phyloP scores from a whole-genome alignment of 2,888 invertebrate genomes.

The Scaptomyza polygonia region DNA sequence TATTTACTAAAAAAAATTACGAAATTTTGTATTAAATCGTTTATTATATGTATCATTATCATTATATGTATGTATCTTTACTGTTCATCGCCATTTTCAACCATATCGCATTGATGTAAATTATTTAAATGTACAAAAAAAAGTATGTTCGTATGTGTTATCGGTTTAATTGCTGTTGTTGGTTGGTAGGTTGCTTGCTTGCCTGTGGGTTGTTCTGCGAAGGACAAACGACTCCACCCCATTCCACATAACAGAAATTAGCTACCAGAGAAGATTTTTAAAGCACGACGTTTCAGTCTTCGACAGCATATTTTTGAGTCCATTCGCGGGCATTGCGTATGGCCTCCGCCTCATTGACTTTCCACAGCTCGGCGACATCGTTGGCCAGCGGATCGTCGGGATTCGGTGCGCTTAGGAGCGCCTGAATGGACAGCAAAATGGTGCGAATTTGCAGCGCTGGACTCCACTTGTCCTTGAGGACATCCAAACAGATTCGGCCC shows the following conservation, averaged over 20 bases:
- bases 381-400: conserved; percentile 98
- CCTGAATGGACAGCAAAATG: conserved; percentile 98
- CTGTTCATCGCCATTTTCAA: conserved; percentile 28
- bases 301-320: conserved; percentile 92
- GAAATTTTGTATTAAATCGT: conserved; percentile 21
- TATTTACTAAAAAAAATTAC: conserved; percentile 17
- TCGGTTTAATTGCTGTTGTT: conserved; percentile 16
- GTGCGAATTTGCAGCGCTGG: conserved; percentile 99
- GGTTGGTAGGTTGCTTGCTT: conserved; percentile 26
- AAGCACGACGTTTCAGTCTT: conserved; percentile 43
- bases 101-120: conserved; percentile 32
- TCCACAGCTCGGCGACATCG: conserved; percentile 99
- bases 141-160: conserved; percentile 33
- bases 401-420: conserved; percentile 97
- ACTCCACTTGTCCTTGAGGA: conserved; percentile 98
- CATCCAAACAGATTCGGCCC: conserved; percentile 98
- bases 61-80: conserved; percentile 30
- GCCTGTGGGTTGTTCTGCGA: conserved; percentile 16
- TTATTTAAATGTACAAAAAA: conserved; percentile 59
- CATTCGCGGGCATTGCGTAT: conserved; percentile 96
- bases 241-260: conserved; percentile 4
- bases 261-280: conserved; percentile 20
- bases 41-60: conserved; percentile 49
- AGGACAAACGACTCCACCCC: conserved; percentile 9
- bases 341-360: conserved; percentile 97